These are phyloP conservation scores for Fundulus diaphanus DNA, from an alignment of 2,797 vertebrate genomes.

Conservation along the genomic window DNA sequence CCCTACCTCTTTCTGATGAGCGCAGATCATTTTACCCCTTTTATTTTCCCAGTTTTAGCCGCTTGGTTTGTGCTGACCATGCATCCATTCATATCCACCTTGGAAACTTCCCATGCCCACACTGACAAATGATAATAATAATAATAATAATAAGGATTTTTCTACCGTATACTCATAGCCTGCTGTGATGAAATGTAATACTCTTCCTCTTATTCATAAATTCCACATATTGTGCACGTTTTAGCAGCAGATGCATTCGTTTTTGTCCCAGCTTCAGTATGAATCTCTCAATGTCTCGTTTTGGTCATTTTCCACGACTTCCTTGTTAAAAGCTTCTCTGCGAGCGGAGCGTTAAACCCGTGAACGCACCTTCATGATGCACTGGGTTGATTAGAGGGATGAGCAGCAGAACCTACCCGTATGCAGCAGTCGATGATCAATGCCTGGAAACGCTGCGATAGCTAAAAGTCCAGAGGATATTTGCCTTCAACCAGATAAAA, in stretches of 20 bases:
- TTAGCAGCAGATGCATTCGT: not conserved
- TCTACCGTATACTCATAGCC: too few relatives aligned
- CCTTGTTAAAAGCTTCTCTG: not conserved
- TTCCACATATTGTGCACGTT: not conserved
- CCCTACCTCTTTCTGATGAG: too few relatives aligned
- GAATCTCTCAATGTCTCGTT: not conserved
- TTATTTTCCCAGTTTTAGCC: too few relatives aligned
- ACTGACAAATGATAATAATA: too few relatives aligned
- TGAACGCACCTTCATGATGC: not conserved
- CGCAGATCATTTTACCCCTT: too few relatives aligned
- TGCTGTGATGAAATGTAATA: too few relatives aligned
- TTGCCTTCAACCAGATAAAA: conserved; percentile 23
- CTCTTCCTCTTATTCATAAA: too few relatives aligned
- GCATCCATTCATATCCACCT: too few relatives aligned
- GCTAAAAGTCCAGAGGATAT: conserved; percentile 15
- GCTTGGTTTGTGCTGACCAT: too few relatives aligned
- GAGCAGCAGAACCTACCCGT: not conserved
- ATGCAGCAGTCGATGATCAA: conserved; percentile 7
- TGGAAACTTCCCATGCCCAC: too few relatives aligned
- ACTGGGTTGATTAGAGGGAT: conserved; percentile 10
- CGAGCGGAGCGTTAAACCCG: not conserved
- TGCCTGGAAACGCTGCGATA: conserved; percentile 10
- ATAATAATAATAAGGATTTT: too few relatives aligned
- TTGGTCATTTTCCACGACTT: not conserved
- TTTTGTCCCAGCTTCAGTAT: not conserved